Percentiles rank a stretch among this genome's conserved stretches.
These are phyloP conservation scores for Aphrocallistes beatrix DNA, from an alignment of 37 sponge, comb jelly and placozoan genomes.

Conservation along the genomic window DNA sequence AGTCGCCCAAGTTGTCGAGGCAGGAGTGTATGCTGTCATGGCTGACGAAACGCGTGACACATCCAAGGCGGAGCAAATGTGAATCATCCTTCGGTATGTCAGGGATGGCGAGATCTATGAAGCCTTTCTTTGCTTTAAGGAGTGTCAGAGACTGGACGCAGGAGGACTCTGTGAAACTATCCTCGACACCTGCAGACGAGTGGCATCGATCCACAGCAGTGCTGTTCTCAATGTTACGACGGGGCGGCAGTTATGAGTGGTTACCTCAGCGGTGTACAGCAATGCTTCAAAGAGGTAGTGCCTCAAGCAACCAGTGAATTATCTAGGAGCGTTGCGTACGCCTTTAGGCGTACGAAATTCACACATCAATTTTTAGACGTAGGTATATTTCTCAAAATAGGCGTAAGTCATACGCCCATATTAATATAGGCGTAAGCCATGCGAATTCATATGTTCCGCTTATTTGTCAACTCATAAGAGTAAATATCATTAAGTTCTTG, in stretches of 20 bases:
- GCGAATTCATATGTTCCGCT: too few relatives aligned
- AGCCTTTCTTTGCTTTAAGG: background rate
- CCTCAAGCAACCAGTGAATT: background rate
- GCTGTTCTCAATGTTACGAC: slow-evolving; percentile 17
- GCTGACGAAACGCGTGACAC: background rate
- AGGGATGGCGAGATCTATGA: background rate
- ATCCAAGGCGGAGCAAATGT: slow-evolving; percentile 17
- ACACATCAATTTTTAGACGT: too few relatives aligned
- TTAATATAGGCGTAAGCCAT: too few relatives aligned
- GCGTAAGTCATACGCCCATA: too few relatives aligned
- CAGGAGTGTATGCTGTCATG: slow-evolving; percentile 12
- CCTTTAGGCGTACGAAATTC: too few relatives aligned
- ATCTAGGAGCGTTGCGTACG: too few relatives aligned
- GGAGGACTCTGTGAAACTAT: background rate
- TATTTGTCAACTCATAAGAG: too few relatives aligned
- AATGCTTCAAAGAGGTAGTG: slow-evolving; percentile 15
- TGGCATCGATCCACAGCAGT: background rate
- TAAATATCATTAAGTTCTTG: too few relatives aligned
- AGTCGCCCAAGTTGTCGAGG: slow-evolving; percentile 14
- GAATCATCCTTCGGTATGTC: background rate
- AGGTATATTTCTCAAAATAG: too few relatives aligned
- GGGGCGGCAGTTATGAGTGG: slow-evolving; percentile 19
- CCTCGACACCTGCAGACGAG: background rate
- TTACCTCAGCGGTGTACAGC: slow-evolving; percentile 4
- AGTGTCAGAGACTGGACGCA: background rate